Conservation (phyloP, 2,797 vertebrate species). For the Parauchenoglanis ngamensis region DNA sequence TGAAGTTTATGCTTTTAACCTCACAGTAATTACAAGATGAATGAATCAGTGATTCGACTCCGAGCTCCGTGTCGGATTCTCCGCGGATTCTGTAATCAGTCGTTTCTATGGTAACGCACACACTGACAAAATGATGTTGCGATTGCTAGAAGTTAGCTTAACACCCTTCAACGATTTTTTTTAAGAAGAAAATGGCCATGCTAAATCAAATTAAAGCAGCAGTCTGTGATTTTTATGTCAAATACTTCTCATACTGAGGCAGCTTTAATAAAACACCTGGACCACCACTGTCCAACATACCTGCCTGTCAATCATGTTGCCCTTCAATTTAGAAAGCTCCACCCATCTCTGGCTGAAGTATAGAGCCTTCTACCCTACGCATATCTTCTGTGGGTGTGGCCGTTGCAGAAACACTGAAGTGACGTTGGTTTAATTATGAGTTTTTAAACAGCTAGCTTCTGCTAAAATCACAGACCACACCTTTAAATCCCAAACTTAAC, state of each 20-base stretch:
- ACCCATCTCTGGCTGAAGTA: background rate
- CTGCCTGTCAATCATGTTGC: no score
- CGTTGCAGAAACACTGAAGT: background rate
- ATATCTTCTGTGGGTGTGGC: background rate
- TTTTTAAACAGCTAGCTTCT: background rate
- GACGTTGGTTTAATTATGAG: background rate
- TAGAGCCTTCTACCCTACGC: background rate
- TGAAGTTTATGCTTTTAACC: background rate
- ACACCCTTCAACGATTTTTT: background rate
- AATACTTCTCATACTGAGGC: background rate
- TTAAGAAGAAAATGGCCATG: no score
- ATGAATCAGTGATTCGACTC: background rate
- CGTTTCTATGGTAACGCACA: conserved; percentile 1
- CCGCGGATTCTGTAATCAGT: no score
- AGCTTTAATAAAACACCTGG: background rate
- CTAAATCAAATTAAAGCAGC: background rate
- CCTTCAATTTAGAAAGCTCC: background rate
- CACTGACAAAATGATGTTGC: background rate
- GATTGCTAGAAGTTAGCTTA: background rate
- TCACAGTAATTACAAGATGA: background rate
- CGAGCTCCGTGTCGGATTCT: background rate
- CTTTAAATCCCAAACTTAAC: background rate
- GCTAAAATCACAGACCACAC: background rate
- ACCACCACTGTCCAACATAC: background rate
- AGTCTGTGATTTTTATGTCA: no score